Evolutionary conservation across 2,113 vertebrate genomes (phyloP).

Genomic region (Lycaon pictus): DNA sequence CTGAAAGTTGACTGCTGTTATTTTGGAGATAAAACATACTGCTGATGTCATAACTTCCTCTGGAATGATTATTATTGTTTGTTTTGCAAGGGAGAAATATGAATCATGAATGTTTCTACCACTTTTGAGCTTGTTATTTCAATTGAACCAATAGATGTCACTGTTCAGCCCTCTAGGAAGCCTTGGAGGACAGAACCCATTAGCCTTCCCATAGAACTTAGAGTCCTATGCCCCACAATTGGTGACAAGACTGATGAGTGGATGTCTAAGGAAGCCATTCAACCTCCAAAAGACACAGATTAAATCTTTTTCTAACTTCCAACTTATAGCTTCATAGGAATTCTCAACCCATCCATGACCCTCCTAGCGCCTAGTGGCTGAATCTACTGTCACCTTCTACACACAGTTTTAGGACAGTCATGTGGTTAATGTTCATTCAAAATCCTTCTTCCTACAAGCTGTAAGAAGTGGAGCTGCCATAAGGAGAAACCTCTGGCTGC

Average conservation of each 20-base stretch:
- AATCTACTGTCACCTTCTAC: background rate
- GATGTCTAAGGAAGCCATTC: background rate
- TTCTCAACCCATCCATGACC: background rate
- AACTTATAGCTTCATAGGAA: background rate
- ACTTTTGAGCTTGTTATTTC: background rate
- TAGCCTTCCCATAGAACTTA: background rate
- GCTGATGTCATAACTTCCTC: background rate
- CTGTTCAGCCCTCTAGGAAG: background rate
- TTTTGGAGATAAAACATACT: background rate
- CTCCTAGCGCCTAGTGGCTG: no score
- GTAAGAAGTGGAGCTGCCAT: background rate
- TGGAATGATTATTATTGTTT: background rate
- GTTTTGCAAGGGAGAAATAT: background rate
- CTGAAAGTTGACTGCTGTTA: background rate
- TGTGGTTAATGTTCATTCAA: fast-evolving
- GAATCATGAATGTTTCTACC: background rate
- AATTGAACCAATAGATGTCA: conserved; percentile 34
- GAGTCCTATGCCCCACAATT: background rate
- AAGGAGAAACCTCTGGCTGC: background rate
- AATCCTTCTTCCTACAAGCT: background rate
- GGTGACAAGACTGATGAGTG: background rate
- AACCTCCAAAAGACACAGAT: background rate
- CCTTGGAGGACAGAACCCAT: fast-evolving
- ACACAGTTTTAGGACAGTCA: background rate
- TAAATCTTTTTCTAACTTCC: background rate